Conservation (phyloP, 1,140 invertebrate genomes). For the Drosophila lacteicornis region DNA sequence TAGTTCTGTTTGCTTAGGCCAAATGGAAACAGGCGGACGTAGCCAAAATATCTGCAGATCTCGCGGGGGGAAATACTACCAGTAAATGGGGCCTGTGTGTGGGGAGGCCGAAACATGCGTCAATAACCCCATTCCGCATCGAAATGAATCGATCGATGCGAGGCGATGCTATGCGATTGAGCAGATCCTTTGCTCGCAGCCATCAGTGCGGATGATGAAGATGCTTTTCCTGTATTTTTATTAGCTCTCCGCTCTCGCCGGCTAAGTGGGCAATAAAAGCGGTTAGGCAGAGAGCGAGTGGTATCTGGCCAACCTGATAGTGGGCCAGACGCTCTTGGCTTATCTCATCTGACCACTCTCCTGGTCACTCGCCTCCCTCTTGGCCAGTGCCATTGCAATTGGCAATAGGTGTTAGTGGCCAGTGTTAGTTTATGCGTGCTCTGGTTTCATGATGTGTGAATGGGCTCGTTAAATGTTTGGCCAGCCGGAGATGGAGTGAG, state of each 20-base stretch:
- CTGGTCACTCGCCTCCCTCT: constrained; percentile 39
- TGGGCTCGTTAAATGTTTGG: constrained; percentile 47
- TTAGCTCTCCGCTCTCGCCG: constrained; percentile 11
- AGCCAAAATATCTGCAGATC: constrained; percentile 36
- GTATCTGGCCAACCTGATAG: constrained; percentile 33
- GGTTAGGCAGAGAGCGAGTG: constrained; percentile 14
- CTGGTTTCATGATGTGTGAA: constrained; percentile 57
- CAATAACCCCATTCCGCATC: constrained; percentile 70
- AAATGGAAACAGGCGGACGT: constrained; percentile 56
- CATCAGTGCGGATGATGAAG: constrained; percentile 48
- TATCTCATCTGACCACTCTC: constrained; percentile 64
- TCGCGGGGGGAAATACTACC: neutral
- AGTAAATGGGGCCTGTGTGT: constrained; percentile 4
- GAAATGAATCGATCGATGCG: constrained; percentile 36
- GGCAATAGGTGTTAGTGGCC: constrained; percentile 28
- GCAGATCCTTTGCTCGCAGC: constrained; percentile 47
- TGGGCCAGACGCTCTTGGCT: constrained; percentile 40
- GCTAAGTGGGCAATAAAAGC: constrained; percentile 49
- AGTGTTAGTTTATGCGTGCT: constrained; percentile 61
- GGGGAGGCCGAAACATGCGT: constrained; percentile 67
- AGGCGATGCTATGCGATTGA: constrained; percentile 33
- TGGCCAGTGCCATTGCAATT: constrained; percentile 35
- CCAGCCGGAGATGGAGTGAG: constrained; percentile 28
- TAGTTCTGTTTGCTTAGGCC: constrained; percentile 57
- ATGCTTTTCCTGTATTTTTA: constrained; percentile 61